A percentile compares a stretch with the other conserved stretches of the same genome.
phyloP scores from a whole-genome alignment of 2,113 vertebrate species.

The Panthera tigris region DNA sequence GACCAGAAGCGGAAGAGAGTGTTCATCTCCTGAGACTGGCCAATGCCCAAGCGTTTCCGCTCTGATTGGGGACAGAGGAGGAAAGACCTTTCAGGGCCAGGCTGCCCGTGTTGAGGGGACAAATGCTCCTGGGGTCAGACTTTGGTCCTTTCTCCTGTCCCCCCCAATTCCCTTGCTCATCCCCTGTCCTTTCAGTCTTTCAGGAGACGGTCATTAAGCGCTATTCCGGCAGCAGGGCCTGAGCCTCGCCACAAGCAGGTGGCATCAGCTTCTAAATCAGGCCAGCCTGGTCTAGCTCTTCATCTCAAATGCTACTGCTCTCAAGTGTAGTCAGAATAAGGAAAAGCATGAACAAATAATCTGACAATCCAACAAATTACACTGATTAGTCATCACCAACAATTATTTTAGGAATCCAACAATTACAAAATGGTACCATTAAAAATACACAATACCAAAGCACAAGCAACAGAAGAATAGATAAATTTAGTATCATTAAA shows the following conservation, averaged over 20 bases:
- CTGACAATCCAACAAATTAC: neutral
- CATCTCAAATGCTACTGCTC: neutral
- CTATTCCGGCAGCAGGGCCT: neutral
- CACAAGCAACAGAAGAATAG: neutral
- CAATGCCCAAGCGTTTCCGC: constrained; percentile 96
- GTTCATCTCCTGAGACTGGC: constrained; percentile 99
- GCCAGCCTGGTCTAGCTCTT: neutral
- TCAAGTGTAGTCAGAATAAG: neutral
- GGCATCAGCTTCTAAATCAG: neutral
- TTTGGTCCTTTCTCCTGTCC: neutral
- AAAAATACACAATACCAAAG: neutral
- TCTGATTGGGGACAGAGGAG: constrained; percentile 83
- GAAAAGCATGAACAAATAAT: neutral
- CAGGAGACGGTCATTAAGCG: neutral
- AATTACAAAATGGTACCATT: neutral
- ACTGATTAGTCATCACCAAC: neutral
- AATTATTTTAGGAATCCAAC: neutral
- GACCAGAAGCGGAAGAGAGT: constrained; percentile 99
- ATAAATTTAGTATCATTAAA: neutral
- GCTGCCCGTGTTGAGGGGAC: neutral
- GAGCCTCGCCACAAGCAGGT: neutral
- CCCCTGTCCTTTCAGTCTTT: neutral
- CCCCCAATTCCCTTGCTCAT: neutral
- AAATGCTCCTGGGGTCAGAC: neutral
- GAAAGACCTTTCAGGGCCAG: neutral